These are phyloP conservation scores for Lipotes vexillifer DNA, from an alignment of 2,113 vertebrate genomes.

Conservation along the genomic window DNA sequence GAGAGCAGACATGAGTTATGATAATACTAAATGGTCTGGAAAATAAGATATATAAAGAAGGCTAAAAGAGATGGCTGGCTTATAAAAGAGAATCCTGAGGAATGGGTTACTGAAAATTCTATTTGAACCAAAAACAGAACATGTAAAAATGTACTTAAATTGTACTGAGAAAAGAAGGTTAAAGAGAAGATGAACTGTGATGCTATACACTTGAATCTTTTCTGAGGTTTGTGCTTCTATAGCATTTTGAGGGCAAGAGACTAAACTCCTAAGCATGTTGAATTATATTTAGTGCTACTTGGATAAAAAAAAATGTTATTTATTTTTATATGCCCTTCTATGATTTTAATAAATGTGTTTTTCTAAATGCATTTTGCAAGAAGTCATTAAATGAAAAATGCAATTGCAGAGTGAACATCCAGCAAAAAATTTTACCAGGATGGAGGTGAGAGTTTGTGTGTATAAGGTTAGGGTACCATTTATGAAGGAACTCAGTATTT, in stretches of 20 bases:
- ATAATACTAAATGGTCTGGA: neutral
- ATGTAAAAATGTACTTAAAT: slow-evolving; percentile 11
- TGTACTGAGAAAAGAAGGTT: neutral
- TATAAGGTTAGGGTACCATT: neutral
- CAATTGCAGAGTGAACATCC: neutral
- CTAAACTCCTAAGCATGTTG: neutral
- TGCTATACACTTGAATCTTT: neutral
- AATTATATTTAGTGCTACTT: slow-evolving; percentile 3
- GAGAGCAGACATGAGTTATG: neutral
- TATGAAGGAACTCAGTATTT: neutral
- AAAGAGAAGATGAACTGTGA: slow-evolving; percentile 22
- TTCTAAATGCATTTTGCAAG: neutral
- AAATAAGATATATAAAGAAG: slow-evolving; percentile 31
- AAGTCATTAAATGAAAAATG: neutral
- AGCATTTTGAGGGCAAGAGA: neutral
- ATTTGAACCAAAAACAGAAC: neutral
- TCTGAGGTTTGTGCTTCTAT: neutral
- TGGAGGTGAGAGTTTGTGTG: neutral
- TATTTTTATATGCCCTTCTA: neutral
- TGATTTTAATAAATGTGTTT: neutral
- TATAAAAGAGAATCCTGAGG: neutral
- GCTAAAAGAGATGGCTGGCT: neutral
- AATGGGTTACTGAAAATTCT: slow-evolving; percentile 20
- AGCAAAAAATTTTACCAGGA: neutral
- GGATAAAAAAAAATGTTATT: neutral